phyloP scores from a whole-genome alignment of 2,888 invertebrate genomes.

The Callinectes sapidus region DNA sequence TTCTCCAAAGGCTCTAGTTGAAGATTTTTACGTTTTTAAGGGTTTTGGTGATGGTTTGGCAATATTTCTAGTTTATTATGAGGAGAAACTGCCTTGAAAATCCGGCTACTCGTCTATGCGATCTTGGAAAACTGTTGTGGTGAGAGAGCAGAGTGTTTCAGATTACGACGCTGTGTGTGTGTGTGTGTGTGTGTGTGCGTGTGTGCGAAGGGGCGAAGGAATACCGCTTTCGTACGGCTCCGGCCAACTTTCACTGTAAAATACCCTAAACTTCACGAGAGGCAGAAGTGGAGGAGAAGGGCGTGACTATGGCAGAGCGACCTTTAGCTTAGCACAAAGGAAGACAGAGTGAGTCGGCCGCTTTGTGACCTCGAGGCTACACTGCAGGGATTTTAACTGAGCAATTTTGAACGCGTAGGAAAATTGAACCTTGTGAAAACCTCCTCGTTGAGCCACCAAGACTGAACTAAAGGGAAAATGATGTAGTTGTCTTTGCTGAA shows the following conservation, averaged over 20 bases:
- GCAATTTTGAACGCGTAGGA: neutral
- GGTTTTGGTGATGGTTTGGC: no score
- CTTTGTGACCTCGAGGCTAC: neutral
- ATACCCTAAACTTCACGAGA: neutral
- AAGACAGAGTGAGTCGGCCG: neutral
- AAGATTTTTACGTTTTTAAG: no score
- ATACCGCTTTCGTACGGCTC: neutral
- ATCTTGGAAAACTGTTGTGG: no score
- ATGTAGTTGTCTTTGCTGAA: neutral
- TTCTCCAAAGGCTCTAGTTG: no score
- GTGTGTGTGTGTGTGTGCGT: no score
- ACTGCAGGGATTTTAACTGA: neutral
- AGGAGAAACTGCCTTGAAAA: no score
- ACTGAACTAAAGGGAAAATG: neutral
- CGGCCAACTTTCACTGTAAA: neutral
- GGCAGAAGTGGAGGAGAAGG: neutral
- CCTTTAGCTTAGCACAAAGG: neutral
- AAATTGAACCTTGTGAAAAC: neutral
- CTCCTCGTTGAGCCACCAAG: neutral
- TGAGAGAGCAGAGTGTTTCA: no score
- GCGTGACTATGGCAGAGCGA: constrained; percentile 10
- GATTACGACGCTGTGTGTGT: no score
- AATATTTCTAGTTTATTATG: no score
- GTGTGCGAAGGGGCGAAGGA: neutral
- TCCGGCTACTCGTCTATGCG: no score